Base-by-base conservation (phyloP, 2,797 vertebrate genomes). In the Sebastes iracundus region DNA sequence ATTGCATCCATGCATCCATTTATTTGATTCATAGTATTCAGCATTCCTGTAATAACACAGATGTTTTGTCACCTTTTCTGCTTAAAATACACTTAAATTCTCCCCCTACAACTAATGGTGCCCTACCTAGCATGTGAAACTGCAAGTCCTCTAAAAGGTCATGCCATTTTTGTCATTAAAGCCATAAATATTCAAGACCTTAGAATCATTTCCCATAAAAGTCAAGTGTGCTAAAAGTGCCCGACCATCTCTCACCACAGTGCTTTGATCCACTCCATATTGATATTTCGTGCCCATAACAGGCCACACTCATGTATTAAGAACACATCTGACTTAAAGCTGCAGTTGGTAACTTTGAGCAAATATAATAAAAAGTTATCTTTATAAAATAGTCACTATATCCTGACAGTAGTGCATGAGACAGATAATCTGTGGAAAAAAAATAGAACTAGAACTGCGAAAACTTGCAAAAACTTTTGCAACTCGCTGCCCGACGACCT, bases 151-250 rank as follows among this genome's bases (percentile, higher is more conserved):
- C 42, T 7, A 46, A 49, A 49, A 49, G 16, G 58, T 59, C 58
- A 11, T 59, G 58, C 14, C 27, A 20, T 59, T 28, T 30, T 59
- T 61, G 5, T 74, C 59, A 1, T 52, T 63, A 52, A 55, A 62
- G 12, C 38, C 27, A 33, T 72, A 62, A 52, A 62, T 72, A 28
- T 72, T 64, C 59, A 74, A 27, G 18, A 67, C 23, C 3, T 67
- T 76, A 49, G 66, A 67, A 76, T 66, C n/a, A 7, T 30, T 18
- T 22, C 33, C 62, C 53, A 68, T 75, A 62, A 74, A 80, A 62
- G 53, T 84, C 73, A 89, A 1, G 5, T 73, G 62, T 11, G 52
- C 12, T 86, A 84, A 87, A 81, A 86, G 23, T 3, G 77, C 86
- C 69, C 63, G 6, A 0, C 85, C 72, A 0, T 87, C 49, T 23